These are phyloP conservation scores for Hiodon alosoides DNA, from an alignment of 2,113 vertebrate species.

Conservation along the genomic window DNA sequence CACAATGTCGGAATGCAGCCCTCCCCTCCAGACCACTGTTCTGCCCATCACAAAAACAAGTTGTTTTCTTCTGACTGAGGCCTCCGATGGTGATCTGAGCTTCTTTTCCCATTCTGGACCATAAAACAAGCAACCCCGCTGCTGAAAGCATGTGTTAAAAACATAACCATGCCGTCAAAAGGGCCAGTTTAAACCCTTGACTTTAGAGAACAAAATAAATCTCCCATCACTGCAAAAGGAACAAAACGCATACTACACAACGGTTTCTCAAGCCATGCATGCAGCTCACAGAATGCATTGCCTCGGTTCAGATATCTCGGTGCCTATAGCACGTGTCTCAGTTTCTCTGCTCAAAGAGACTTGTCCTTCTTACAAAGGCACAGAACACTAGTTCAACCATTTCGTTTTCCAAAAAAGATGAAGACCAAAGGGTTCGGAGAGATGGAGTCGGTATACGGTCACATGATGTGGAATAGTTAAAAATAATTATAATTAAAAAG, in stretches of 20 bases:
- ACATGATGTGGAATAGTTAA: neutral
- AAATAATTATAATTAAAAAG: neutral
- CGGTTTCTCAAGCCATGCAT: neutral
- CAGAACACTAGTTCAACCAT: neutral
- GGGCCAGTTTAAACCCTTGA: neutral
- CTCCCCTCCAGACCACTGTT: conserved; percentile 14
- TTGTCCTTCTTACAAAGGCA: neutral
- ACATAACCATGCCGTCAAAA: neutral
- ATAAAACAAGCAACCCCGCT: neutral
- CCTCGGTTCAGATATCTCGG: neutral
- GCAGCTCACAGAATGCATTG: neutral
- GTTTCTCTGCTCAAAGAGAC: neutral
- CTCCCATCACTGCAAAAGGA: neutral
- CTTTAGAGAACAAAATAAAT: conserved; percentile 5
- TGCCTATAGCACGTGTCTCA: neutral
- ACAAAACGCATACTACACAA: neutral
- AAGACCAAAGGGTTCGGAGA: conserved; percentile 1
- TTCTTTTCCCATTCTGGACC: conserved; percentile 2
- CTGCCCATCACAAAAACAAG: conserved; percentile 21
- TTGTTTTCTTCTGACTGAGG: conserved; percentile 14
- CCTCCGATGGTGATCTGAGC: neutral
- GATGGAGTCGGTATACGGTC: neutral
- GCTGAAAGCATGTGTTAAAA: neutral
- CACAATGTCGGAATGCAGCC: conserved; percentile 18
- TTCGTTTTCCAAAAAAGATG: neutral